Base-by-base conservation (phyloP, 1,140 invertebrate genomes). In the Battus philenor region DNA sequence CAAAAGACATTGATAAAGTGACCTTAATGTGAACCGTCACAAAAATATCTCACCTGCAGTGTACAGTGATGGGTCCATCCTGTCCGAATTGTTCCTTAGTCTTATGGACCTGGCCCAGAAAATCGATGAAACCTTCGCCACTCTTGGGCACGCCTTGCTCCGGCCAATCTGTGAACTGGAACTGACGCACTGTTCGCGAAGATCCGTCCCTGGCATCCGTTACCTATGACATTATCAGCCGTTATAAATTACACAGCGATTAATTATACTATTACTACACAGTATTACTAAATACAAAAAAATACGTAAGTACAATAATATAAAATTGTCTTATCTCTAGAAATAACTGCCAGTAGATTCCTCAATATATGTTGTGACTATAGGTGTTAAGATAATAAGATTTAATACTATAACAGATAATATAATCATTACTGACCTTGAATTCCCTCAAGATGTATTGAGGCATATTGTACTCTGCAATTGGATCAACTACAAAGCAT, bases 71-170 rank as follows among this genome's bases (percentile, higher is more conserved):
- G 9, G 98, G 98, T 8, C 98, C 98, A 75, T 99, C 97, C 75
- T 99, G 97, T 11, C 98, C 98, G 87, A 99, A 99, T 82, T 99
- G 97, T 77, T 99, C 97, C 86, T 99, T 99, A 17, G 98, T 99
- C 88, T 99, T 99, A 87, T 99, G 98, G 20, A 99, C 98, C 82
- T 99, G 98, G 7, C 97, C 97, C 63, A 99, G 97, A 76, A 98
- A 97, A 82, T 98, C 96, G 55, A 99, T 98, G 82, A 99, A 99
- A 11, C 95, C 96, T 76, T 99, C 98, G 1, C 97, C 98, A 18
- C 95, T 97, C 76, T 99, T 98, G 0, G 98, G 98, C 11, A 99
- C 97, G 33, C 96, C 97, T 75, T 98, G 95, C 78, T 99, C 98
- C 0, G 98, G 98, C 98, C 98, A 99, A 75, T 99, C 98, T 33